phyloP scores from a whole-genome alignment of 2,797 vertebrate species.

The Myotis pilosus region DNA sequence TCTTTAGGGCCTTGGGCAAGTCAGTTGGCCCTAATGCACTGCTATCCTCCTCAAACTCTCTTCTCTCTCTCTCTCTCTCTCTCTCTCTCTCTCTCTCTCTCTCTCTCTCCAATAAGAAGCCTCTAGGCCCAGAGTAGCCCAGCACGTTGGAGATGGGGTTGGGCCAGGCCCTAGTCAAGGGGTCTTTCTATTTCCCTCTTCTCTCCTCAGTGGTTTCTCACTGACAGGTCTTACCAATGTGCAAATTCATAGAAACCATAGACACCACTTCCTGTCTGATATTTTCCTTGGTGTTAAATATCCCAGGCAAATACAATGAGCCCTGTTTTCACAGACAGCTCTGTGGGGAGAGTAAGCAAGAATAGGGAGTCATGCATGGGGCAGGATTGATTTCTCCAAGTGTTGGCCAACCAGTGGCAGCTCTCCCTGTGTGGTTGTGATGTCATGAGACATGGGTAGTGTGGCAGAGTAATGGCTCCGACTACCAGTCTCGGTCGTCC shows the following conservation, averaged over 20 bases:
- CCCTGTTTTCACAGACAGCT: not conserved
- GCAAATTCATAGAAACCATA: not conserved
- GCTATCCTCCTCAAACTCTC: not conserved
- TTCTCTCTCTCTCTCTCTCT: not conserved
- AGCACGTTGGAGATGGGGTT: not conserved
- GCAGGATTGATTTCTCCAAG: not conserved
- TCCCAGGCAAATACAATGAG: not conserved
- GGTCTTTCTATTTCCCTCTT: not conserved
- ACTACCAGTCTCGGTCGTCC: not conserved
- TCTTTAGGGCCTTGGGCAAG: not conserved
- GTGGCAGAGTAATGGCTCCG: not conserved
- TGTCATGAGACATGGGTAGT: not conserved
- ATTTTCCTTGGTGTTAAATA: not conserved
- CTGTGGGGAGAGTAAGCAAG: not conserved
- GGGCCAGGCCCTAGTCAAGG: no score
- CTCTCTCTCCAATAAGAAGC: not conserved
- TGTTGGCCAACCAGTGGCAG: not conserved
- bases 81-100: not conserved
- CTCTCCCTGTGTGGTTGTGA: accelerated
- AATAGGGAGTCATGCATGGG: not conserved
- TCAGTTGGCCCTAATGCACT: not conserved
- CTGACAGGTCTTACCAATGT: not conserved
- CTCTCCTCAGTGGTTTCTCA: not conserved
- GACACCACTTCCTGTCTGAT: not conserved
- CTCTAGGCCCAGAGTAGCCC: not conserved